Base-by-base conservation (phyloP, 1,140 invertebrate species). In the Saxidomus purpurata region DNA sequence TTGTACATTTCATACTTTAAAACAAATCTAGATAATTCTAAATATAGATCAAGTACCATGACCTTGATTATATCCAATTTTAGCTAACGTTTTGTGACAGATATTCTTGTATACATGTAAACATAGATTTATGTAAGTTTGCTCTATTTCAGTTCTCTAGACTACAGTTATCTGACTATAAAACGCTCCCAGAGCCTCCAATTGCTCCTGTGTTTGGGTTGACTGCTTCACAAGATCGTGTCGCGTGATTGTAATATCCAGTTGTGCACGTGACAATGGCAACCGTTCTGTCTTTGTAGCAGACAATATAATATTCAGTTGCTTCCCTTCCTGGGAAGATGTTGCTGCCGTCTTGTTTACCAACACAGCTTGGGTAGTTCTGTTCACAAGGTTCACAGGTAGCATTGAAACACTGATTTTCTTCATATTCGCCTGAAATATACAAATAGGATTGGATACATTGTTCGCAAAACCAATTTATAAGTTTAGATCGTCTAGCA, bases 311-410 rank as follows among this genome's bases (percentile, higher is more conserved):
- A 77, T 91, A 92, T 25, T 89, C 83, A 0, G 82, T 92, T 40
- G 77, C 87, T 81, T 91, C 91, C n/a, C 89, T 87, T 22, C 92
- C 94, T 0, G 94, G 93, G 84, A 93, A 94, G 47, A 91, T 71
- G 59, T 94, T 94, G 80, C 91, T 91, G 17, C 94, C 94, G 59
- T 94, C 91, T n/a, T 79, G 71, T 76, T 94, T 91, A n/a, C 90
- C 91, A 25, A 93, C 89, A 77, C 94, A 94, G 83, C 89, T 92
- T 11, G 94, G 92, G 59, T 87, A 92, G 82, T 88, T 90, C 31
- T 81, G 67, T 47, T 92, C 91, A 71, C 93, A 94, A 0, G 93
- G 92, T 40, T 91, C 89, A 80, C 93, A 94, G 47, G 89, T 89
- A 4, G 89, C 17, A 28, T 91, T 90, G 34, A 91, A 89, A 77